Base-by-base conservation (phyloP, 2,888 invertebrate genomes). In the Dorcus hopei region DNA sequence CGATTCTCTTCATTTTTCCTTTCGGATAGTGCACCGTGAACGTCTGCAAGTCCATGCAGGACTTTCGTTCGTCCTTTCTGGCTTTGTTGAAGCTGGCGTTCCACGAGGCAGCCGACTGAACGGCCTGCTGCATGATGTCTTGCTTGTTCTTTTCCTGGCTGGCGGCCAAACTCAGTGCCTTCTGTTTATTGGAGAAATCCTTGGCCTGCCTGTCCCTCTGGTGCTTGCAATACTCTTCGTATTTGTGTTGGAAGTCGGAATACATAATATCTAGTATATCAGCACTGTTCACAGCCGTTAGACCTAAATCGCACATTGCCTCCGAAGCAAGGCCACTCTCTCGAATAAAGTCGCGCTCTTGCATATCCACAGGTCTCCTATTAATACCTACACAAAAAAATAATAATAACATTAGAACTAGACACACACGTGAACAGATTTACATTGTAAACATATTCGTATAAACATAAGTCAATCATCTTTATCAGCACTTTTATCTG, bases 261-360 rank as follows among this genome's bases (percentile, higher is more conserved):
- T 91, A 87, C 95, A 98, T 95, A 57, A 98, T 89, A 74, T 98
- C 97, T 66, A 96, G 81, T 50, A 98, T 93, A 77, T 97, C 97
- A 50, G 93, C 91, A 61, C 93, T 93, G 71, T 89, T 88, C 4
- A 97, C 88, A 1, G 96, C 96, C 2, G 96, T 97, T 65, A 97
- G 81, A 64, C 94, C 97, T 72, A 97, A 84, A 80, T 97, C 96
- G 79, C 95, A 95, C 81, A 95, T 91, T 52, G 91, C 89, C 78
- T 96, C 96, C 1, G 89, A 88, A 33, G 95, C 96, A 52, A 95
- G 81, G 55, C 75, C 74, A 73, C 87, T 87, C 67, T 91, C 90
- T 63, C 91, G 85, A 42, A 98, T 85, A 79, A 89, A 95, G 72
- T 93, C 93, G 56, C 94, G 85, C 76, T 98, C 98, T 64, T 93